Percentiles rank a stretch among this genome's conserved stretches.
Evolutionary conservation across 2,888 invertebrate genomes (phyloP).

Genomic region (Tinea pellionella): DNA sequence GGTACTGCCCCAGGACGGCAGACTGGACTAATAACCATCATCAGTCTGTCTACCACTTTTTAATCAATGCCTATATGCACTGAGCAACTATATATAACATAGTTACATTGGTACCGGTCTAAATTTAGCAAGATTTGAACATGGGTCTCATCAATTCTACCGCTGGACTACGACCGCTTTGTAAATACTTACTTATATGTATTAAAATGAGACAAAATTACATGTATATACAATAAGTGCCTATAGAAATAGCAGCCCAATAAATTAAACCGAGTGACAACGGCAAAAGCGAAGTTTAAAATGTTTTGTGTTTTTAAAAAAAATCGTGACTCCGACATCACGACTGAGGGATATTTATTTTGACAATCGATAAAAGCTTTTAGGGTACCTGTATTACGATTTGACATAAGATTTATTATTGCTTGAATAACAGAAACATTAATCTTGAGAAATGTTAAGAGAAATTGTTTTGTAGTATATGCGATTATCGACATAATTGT

Average conservation of each 20-base stretch:
- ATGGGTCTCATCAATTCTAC: too few relatives aligned
- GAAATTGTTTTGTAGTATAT: slow-evolving; percentile 19
- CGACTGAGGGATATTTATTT: slow-evolving; percentile 38
- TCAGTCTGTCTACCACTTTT: too few relatives aligned
- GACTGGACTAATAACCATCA: too few relatives aligned
- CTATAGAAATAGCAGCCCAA: neutral
- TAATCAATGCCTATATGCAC: too few relatives aligned
- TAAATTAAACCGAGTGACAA: neutral
- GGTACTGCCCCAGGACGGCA: too few relatives aligned
- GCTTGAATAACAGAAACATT: slow-evolving; percentile 39
- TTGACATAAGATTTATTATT: slow-evolving; percentile 38
- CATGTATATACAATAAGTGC: neutral
- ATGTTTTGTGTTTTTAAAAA: neutral
- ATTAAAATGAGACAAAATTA: too few relatives aligned
- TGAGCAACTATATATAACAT: too few relatives aligned
- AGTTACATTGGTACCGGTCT: too few relatives aligned
- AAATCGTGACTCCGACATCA: slow-evolving; percentile 39
- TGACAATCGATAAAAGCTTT: slow-evolving; percentile 36
- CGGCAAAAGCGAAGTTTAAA: neutral
- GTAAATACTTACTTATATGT: too few relatives aligned
- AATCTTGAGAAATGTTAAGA: slow-evolving; percentile 28
- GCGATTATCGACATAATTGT: slow-evolving; percentile 23
- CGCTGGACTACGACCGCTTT: too few relatives aligned
- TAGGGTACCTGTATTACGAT: slow-evolving; percentile 24
- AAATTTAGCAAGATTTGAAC: too few relatives aligned